phyloP scores from a whole-genome alignment of 2,113 vertebrate species.

The Octodon degus region DNA sequence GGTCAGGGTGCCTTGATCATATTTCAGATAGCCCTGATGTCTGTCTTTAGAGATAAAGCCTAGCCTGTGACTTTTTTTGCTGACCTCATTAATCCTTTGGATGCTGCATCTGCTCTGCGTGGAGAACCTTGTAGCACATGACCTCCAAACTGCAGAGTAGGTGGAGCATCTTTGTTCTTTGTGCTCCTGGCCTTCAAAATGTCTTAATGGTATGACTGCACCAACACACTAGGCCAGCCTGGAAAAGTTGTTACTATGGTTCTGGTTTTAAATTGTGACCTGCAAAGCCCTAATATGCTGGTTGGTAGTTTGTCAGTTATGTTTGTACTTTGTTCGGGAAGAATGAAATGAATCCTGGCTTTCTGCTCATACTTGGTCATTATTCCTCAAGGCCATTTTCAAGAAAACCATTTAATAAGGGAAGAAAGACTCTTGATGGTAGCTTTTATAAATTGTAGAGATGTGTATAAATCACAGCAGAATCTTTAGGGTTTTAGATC shows the following conservation, averaged over 20 bases:
- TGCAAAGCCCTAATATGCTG: slow-evolving; percentile 24
- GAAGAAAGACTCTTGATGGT: not conserved
- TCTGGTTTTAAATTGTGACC: not conserved
- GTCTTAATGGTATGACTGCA: not conserved
- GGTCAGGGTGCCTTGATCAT: not conserved
- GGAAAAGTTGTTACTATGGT: not conserved
- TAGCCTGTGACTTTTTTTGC: not conserved
- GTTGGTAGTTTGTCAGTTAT: slow-evolving; percentile 31
- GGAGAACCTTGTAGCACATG: not conserved
- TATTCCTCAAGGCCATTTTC: not conserved
- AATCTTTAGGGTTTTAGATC: not conserved
- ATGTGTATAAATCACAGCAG: not conserved
- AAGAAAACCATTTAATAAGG: not conserved
- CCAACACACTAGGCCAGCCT: not conserved
- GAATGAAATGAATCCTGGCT: slow-evolving; percentile 43
- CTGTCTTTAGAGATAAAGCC: not conserved
- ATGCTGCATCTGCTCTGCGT: rapidly evolving
- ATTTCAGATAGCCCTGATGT: not conserved
- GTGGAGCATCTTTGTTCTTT: not conserved
- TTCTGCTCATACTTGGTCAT: not conserved
- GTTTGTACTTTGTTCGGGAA: slow-evolving; percentile 1
- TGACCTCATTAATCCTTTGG: not conserved
- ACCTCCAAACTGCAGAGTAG: rapidly evolving
- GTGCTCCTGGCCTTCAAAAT: not conserved
- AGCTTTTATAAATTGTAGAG: not conserved